Percentiles rank a stretch among this genome's conserved stretches.
These are phyloP conservation scores for Tychaedon coryphoeus DNA, from an alignment of 2,113 vertebrate species.

Conservation along the genomic window DNA sequence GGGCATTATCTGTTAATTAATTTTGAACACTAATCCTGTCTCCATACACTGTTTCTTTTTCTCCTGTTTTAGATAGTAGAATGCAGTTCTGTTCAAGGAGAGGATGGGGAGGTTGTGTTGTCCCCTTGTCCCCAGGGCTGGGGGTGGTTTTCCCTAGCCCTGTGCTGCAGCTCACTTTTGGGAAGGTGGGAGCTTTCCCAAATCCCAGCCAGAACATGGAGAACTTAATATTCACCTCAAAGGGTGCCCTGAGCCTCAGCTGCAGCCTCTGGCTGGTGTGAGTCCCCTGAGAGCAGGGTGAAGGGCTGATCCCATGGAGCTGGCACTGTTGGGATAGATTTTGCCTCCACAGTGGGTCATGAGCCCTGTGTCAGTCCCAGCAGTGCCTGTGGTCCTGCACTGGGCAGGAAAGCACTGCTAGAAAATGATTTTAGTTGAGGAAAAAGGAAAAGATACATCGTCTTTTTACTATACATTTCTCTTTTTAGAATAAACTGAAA, in stretches of 20 bases:
- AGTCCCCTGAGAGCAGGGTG: neutral
- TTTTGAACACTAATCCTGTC: slow-evolving; percentile 40
- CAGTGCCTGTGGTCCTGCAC: neutral
- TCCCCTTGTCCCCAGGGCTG: neutral
- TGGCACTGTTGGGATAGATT: neutral
- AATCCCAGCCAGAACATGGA: neutral
- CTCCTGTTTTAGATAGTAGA: neutral
- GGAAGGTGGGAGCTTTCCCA: neutral
- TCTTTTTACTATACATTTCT: neutral
- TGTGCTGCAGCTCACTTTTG: neutral
- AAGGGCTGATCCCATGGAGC: rapidly evolving
- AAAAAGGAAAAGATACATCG: rapidly evolving
- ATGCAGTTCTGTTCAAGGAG: neutral
- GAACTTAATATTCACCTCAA: neutral
- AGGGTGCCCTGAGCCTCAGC: rapidly evolving
- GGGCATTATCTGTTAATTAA: slow-evolving; percentile 46
- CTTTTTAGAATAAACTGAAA: neutral
- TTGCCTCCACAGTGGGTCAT: rapidly evolving
- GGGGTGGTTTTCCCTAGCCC: neutral
- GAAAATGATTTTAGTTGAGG: rapidly evolving
- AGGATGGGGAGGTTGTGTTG: neutral
- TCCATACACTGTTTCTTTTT: neutral
- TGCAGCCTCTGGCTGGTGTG: neutral
- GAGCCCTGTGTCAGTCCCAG: neutral
- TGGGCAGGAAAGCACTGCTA: neutral